Evolutionary conservation across 2,888 invertebrate species (phyloP), one percentile per base, ranked within the genome.

Genomic region (Synergus laeviventris): DNA sequence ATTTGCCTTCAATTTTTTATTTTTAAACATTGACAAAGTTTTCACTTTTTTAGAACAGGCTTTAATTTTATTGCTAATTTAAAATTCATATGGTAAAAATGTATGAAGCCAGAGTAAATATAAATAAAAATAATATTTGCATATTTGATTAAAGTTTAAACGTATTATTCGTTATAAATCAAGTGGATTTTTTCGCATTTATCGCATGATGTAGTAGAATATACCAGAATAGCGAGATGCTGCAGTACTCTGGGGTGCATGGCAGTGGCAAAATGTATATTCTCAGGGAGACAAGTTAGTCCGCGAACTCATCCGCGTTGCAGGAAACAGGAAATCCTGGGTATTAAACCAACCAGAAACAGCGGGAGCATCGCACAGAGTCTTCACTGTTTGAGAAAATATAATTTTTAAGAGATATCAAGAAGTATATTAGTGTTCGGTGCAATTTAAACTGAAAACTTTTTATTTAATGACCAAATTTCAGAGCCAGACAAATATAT

Each of bases 241-340:
- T 60, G 39, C 14, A 54, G 24, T 66, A 31, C 60, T 70, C 77
- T 78, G 60, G 77, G 75, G 80, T 76, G 76, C 75, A 75, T 66
- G 77, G 70, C 70, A 75, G 39, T 38, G n/a, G 18, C 21, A 74
- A 56, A 60, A 74, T 42, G 59, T 59, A 54, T 56, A 54, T 56
- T 31, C 62, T 64, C 31, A 31, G 21, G 1, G 74, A 76, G 61
- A 60, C 62, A 62, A 83, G 81, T 61, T 76, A 73, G 78, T 73
- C 75, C 39, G 64, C 73, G 18, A 80, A 80, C 79, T 79, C 81
- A 79, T 79, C 78, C 82, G 80, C 83, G 84, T 75, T 84, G 84
- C 87, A 88, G 88, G 88, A 88, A 88, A 88, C 88, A 86, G 88
- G 88, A 88, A 88, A 87, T 88, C 88, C 88, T 87, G 86, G 86